Percentiles rank a stretch among this genome's conserved stretches.
phyloP scores from a whole-genome alignment of 2,888 invertebrate genomes.

The Phengaris alcon region DNA sequence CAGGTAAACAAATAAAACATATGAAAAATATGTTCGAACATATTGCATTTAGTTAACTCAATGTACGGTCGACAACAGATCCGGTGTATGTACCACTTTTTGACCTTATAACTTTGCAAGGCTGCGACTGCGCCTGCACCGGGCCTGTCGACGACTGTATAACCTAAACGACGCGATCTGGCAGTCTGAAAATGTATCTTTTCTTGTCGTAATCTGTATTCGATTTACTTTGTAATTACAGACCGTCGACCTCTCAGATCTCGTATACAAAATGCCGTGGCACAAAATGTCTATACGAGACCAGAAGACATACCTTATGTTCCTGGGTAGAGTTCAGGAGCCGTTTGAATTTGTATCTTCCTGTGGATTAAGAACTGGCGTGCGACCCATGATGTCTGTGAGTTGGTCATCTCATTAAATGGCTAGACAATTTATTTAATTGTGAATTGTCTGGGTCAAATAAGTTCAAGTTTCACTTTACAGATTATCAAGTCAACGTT shows the following conservation, averaged over 20 bases:
- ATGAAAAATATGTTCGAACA: background rate
- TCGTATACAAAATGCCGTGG: conserved; percentile 26
- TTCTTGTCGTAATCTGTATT: background rate
- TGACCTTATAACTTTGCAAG: no score
- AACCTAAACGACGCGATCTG: no score
- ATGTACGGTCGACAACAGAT: no score
- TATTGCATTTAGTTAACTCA: no score
- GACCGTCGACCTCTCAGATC: conserved; percentile 22
- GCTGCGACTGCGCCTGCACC: no score
- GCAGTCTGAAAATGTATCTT: no score
- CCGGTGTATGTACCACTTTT: no score
- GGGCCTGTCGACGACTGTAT: no score
- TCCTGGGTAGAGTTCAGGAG: conserved; percentile 10
- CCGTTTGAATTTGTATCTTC: conserved; percentile 27
- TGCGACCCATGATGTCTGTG: conserved; percentile 26
- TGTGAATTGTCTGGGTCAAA: background rate
- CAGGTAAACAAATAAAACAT: background rate
- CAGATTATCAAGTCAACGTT: conserved; percentile 29
- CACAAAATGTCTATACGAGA: conserved; percentile 15
- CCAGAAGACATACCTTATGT: conserved; percentile 15
- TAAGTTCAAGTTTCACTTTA: background rate
- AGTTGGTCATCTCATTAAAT: background rate
- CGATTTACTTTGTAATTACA: background rate
- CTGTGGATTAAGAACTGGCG: conserved; percentile 24
- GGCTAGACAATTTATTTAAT: background rate